Evolutionary conservation across 2,797 vertebrate species (phyloP).

Genomic region (Sorex maritimensis): DNA sequence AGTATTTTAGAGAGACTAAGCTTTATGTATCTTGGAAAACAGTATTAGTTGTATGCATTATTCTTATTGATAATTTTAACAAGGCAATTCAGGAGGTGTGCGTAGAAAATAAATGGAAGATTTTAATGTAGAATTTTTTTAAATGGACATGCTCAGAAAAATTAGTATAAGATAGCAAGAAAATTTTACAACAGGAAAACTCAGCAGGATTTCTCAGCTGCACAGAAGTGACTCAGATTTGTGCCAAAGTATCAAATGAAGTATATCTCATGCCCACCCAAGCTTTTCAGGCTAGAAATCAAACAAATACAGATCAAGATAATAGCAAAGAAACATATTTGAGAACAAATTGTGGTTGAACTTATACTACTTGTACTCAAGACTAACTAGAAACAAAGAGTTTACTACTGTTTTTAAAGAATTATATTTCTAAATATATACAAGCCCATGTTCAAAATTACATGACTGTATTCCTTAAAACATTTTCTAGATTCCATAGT

Average conservation of each 20-base stretch:
- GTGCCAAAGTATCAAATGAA: background rate
- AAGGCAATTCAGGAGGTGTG: background rate
- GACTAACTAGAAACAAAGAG: background rate
- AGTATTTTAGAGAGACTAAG: background rate
- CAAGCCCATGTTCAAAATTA: background rate
- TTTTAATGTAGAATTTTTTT: constrained; percentile 25
- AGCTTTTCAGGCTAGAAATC: background rate
- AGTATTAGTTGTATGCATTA: background rate
- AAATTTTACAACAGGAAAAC: background rate
- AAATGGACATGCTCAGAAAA: background rate
- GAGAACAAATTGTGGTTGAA: background rate
- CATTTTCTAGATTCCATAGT: background rate
- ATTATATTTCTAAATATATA: background rate
- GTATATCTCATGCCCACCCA: background rate
- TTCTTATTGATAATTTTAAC: background rate
- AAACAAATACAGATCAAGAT: background rate
- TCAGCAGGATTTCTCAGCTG: background rate
- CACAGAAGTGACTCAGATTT: constrained; percentile 1
- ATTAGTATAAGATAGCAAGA: background rate
- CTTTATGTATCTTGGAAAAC: background rate
- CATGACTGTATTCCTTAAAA: background rate
- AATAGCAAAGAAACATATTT: background rate
- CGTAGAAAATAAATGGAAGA: background rate
- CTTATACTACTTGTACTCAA: background rate
- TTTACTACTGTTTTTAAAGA: background rate